Evolutionary conservation across 23 tunicate genomes (phyloP).

Genomic region (Botrylloides violaceus): DNA sequence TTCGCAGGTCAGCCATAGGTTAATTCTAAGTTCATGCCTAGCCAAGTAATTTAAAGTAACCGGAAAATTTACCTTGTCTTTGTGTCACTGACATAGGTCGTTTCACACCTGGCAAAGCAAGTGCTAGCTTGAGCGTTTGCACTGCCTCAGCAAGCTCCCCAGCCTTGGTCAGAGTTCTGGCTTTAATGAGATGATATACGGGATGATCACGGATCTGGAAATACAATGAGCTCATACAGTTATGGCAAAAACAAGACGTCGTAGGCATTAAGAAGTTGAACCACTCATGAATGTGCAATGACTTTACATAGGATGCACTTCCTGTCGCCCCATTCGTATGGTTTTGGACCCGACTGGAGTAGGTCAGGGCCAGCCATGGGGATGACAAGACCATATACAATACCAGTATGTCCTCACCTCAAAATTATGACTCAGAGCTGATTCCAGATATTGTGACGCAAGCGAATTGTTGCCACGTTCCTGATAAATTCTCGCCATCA

Average conservation of each 20-base stretch:
- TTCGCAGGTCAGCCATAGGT: no score
- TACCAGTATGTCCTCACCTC: slow-evolving; percentile 49
- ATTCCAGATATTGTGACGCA: slow-evolving; percentile 55
- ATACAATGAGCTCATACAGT: no score
- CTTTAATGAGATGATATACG: slow-evolving; percentile 58
- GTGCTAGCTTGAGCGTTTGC: slow-evolving; percentile 70
- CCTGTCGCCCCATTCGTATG: no score
- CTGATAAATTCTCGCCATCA: slow-evolving; percentile 62
- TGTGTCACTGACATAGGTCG: slow-evolving; percentile 39
- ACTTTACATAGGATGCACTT: no score
- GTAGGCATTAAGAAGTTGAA: no score
- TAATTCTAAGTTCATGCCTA: no score
- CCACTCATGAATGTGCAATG: no score
- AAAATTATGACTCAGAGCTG: slow-evolving; percentile 82
- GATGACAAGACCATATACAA: no score
- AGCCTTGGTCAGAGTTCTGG: slow-evolving; percentile 30
- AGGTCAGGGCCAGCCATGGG: no score
- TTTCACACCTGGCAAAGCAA: slow-evolving; percentile 79
- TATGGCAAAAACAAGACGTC: no score
- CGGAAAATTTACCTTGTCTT: slow-evolving; percentile 52
- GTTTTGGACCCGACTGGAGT: no score
- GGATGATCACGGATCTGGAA: slow-evolving; percentile 93
- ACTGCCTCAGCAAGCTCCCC: slow-evolving; percentile 51
- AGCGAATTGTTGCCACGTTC: slow-evolving; percentile 49
- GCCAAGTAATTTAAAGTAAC: no score